These are phyloP conservation scores for Holothuria glaberrima DNA, from an alignment of 35 echinoderm and acorn worm species.

Conservation along the genomic window DNA sequence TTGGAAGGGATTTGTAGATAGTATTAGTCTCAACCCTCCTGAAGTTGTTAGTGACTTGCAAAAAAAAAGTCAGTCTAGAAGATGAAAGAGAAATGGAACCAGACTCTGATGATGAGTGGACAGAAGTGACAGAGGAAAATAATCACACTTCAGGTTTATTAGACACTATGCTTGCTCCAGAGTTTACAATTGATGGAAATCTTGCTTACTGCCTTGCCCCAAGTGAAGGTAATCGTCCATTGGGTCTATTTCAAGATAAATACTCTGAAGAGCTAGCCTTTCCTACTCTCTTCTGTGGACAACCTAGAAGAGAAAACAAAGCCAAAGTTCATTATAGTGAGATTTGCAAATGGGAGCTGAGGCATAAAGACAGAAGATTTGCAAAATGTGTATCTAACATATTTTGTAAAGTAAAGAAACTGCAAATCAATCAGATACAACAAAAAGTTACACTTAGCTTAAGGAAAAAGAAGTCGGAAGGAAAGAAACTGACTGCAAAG, in stretches of 20 bases:
- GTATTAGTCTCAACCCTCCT: neutral
- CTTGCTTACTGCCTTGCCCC: conserved; percentile 53
- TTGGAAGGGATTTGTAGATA: conserved; percentile 37
- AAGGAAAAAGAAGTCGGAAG: conserved; percentile 37
- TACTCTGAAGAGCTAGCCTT: conserved; percentile 57
- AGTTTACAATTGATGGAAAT: conserved; percentile 3
- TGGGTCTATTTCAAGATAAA: conserved; percentile 62
- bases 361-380: conserved; percentile 60
- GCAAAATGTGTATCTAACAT: conserved; percentile 54
- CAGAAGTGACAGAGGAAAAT: conserved; percentile 48
- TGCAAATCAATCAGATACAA: conserved; percentile 52
- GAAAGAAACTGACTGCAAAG: conserved; percentile 46
- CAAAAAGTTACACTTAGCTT: conserved; percentile 44
- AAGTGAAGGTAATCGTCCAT: conserved; percentile 59
- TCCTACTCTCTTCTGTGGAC: conserved; percentile 64
- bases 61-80: neutral
- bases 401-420: conserved; percentile 55
- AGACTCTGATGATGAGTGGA: conserved; percentile 71
- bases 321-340: conserved; percentile 48
- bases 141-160: conserved; percentile 33
- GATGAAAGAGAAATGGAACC: neutral
- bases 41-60: neutral
- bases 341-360: conserved; percentile 61
- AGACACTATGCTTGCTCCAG: conserved; percentile 60
- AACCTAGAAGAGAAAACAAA: conserved; percentile 22